A percentile compares a stretch with the other conserved stretches of the same genome.
Conservation (phyloP, 2,797 vertebrate genomes). For the Cetoscarus ocellatus region DNA sequence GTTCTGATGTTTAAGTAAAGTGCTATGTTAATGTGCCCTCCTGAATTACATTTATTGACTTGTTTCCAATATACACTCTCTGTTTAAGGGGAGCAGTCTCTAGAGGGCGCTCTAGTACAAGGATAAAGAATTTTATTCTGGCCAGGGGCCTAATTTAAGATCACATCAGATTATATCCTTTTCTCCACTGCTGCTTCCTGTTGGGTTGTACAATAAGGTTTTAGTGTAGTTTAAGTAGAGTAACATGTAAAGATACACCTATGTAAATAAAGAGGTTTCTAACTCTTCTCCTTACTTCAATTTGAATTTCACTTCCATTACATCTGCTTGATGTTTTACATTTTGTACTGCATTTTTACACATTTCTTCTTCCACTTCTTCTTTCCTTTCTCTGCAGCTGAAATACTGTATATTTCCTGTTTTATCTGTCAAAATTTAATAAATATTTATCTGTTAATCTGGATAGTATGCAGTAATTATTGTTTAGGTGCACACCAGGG, state of each 20-base stretch:
- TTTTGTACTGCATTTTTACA: not conserved
- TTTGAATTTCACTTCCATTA: constrained; percentile 14
- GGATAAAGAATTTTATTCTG: constrained; percentile 9
- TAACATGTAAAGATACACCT: constrained; percentile 53
- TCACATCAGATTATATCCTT: constrained; percentile 8
- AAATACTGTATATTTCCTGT: constrained; percentile 37
- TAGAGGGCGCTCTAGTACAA: constrained; percentile 48
- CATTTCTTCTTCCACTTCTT: not conserved
- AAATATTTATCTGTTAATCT: constrained; percentile 40
- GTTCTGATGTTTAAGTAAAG: constrained; percentile 32
- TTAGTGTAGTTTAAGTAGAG: constrained; percentile 31
- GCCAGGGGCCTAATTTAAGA: not conserved
- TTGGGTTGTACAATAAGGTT: constrained; percentile 52
- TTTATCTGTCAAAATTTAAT: constrained; percentile 40
- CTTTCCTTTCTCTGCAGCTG: constrained; percentile 22
- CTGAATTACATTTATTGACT: constrained; percentile 16
- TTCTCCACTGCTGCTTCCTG: constrained; percentile 44
- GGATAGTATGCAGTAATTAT: not conserved
- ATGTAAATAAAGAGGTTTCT: constrained; percentile 73
- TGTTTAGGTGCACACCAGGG: not conserved
- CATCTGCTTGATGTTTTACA: constrained; percentile 3
- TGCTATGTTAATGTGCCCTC: constrained; percentile 16
- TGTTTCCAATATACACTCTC: constrained; percentile 5
- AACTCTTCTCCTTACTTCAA: constrained; percentile 25
- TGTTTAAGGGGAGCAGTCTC: not conserved